Conservation (phyloP, 2,113 vertebrate species). For the Bathybates hornii region DNA sequence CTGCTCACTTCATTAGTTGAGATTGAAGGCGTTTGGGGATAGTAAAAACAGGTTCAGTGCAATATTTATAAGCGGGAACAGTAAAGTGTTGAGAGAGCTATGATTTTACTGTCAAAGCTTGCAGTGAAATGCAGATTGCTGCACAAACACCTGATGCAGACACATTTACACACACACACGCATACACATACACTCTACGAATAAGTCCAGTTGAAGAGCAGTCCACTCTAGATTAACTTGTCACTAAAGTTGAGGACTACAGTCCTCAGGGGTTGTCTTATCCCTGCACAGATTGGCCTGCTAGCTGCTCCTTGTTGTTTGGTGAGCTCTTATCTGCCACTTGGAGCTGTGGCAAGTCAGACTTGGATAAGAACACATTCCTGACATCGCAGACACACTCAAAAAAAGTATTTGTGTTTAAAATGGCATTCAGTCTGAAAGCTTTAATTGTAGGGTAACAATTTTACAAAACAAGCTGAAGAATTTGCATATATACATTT, state of each 20-base stretch:
- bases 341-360: constrained; percentile 1
- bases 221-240: constrained; percentile 40
- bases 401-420: not conserved
- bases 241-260: constrained; percentile 23
- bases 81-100: constrained; percentile 6
- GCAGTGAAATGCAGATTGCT: not conserved
- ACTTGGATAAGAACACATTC: not conserved
- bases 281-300: constrained; percentile 17
- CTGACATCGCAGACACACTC: not conserved
- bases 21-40: not conserved
- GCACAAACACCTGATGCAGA: not conserved
- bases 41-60: constrained; percentile 4
- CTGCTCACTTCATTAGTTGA: not conserved
- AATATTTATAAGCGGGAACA: not conserved
- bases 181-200: not conserved
- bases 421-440: not conserved
- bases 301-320: constrained; percentile 25
- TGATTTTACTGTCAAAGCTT: constrained; percentile 33
- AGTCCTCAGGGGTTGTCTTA: constrained; percentile 18
- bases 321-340: constrained; percentile 39
- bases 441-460: not conserved
- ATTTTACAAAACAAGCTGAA: not conserved
- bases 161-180: not conserved
- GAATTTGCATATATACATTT: not conserved
- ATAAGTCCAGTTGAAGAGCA: constrained; percentile 1